phyloP scores from a whole-genome alignment of 2,797 vertebrate genomes.

The Labeo calbasu region DNA sequence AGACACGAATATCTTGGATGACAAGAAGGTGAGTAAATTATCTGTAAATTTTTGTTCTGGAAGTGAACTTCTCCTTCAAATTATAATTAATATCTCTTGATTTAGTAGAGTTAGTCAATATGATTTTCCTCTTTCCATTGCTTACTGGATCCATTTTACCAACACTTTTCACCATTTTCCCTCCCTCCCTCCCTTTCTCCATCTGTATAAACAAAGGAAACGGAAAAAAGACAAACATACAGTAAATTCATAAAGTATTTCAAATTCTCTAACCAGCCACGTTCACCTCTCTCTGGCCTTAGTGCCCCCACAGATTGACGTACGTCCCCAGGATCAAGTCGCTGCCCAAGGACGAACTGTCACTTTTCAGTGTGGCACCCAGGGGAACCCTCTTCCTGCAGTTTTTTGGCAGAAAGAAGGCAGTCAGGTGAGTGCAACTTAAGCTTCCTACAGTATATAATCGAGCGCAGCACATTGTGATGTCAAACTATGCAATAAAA shows the following conservation, averaged over 20 bases:
- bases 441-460: conserved; percentile 13
- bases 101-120: not conserved
- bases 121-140: not conserved
- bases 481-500: not conserved
- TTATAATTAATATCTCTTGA: not conserved
- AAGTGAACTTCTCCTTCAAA: no score
- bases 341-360: conserved; percentile 84
- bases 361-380: conserved; percentile 91
- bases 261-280: conserved; percentile 33
- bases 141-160: not conserved
- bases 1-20: no score
- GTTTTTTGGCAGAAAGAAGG: conserved; percentile 99
- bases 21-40: no score
- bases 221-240: not conserved
- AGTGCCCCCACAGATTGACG: conserved; percentile 92
- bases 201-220: not conserved
- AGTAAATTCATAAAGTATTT: not conserved
- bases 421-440: conserved; percentile 85
- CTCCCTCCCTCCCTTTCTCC: no score
- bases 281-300: conserved; percentile 41
- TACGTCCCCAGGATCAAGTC: conserved; percentile 87
- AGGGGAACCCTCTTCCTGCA: conserved; percentile 93
- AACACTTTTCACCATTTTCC: not conserved
- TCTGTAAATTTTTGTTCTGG: no score
- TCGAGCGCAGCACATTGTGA: not conserved